Evolutionary conservation across 2,888 invertebrate species (phyloP).

Genomic region (Tiliacea aurago): DNA sequence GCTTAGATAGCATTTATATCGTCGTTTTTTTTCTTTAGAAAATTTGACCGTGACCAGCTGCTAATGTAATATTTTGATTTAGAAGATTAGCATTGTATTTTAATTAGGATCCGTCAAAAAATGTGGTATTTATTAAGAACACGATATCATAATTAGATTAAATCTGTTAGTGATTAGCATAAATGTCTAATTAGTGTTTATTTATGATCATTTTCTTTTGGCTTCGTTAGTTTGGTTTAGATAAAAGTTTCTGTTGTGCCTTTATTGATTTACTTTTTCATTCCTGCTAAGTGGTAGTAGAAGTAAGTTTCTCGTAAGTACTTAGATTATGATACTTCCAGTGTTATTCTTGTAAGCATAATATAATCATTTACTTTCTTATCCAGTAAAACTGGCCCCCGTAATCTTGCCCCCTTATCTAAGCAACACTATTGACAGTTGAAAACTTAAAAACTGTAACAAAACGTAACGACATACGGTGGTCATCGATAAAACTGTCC

Average conservation of each 20-base stretch:
- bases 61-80: conserved; percentile 58
- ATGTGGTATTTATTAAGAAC: conserved; percentile 13
- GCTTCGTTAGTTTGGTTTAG: neutral
- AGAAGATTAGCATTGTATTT: conserved; percentile 42
- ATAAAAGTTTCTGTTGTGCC: neutral
- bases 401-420: conserved; percentile 35
- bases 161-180: conserved; percentile 37
- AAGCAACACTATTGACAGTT: conserved; percentile 65
- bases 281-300: neutral
- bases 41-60: conserved; percentile 53
- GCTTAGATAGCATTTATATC: conserved; percentile 72
- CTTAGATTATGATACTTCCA: neutral
- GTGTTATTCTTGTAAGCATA: neutral
- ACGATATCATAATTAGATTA: conserved; percentile 27
- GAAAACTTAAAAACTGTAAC: conserved; percentile 74
- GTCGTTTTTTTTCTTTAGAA: conserved; percentile 52
- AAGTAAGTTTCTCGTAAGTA: neutral
- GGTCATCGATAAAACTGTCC: conserved; percentile 87
- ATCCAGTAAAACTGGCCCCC: neutral
- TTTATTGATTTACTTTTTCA: conserved; percentile 4
- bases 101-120: conserved; percentile 26
- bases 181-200: conserved; percentile 23
- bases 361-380: neutral
- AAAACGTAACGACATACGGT: conserved; percentile 82
- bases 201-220: conserved; percentile 20